These are phyloP conservation scores for Phrynocephalus vlangalii DNA, from an alignment of 2,797 vertebrate genomes.

Conservation along the genomic window DNA sequence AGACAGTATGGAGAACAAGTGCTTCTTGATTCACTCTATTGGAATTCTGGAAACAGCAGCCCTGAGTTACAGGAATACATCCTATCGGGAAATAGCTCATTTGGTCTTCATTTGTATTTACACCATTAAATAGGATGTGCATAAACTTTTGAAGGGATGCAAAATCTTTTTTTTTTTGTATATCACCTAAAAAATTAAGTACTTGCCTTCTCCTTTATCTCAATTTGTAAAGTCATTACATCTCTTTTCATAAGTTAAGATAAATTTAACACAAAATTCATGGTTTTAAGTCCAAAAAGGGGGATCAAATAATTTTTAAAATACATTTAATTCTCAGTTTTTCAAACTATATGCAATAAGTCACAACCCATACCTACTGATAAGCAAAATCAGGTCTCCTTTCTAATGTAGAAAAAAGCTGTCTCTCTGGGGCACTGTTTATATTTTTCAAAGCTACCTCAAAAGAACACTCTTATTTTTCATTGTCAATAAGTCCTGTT, in stretches of 20 bases:
- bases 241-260: constrained; percentile 71
- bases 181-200: constrained; percentile 74
- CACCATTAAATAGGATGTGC: constrained; percentile 45
- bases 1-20: not conserved
- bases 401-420: constrained; percentile 49
- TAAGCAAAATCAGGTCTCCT: constrained; percentile 50
- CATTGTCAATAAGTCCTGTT: constrained; percentile 51
- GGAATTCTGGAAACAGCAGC: constrained; percentile 38
- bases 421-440: constrained; percentile 34
- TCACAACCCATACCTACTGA: constrained; percentile 32
- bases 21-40: not conserved
- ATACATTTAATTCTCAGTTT: constrained; percentile 57
- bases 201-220: constrained; percentile 73
- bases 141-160: constrained; percentile 65
- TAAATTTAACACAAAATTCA: constrained; percentile 73
- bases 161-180: constrained; percentile 75
- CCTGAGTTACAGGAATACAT: constrained; percentile 39
- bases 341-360: constrained; percentile 41
- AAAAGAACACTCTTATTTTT: constrained; percentile 49
- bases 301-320: constrained; percentile 69
- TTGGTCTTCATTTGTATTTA: constrained; percentile 43
- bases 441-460: constrained; percentile 49
- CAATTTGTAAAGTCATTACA: constrained; percentile 75
- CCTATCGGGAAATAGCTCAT: constrained; percentile 38
- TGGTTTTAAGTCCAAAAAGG: constrained; percentile 59